Conservation (phyloP, 2,113 vertebrate genomes). For the Cochlearius cochlearius region DNA sequence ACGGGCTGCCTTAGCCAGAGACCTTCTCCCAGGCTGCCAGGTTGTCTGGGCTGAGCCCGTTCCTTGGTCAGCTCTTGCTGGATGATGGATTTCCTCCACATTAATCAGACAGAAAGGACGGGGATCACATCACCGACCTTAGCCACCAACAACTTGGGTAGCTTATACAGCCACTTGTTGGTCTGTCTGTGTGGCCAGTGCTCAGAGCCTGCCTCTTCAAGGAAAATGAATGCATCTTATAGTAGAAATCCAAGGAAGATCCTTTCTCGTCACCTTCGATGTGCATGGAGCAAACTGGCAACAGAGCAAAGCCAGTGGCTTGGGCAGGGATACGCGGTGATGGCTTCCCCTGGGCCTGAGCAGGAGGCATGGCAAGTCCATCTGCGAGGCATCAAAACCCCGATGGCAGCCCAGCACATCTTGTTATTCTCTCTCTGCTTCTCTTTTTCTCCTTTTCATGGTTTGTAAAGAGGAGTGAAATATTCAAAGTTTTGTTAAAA, state of each 20-base stretch:
- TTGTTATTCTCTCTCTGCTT: background rate
- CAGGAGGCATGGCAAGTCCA: background rate
- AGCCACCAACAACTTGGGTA: too few relatives aligned
- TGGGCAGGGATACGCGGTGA: background rate
- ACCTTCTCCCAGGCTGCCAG: background rate
- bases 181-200: background rate
- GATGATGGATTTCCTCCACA: background rate
- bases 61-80: background rate
- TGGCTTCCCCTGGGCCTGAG: background rate
- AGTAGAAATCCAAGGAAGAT: background rate
- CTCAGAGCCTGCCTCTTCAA: background rate
- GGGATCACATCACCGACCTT: fast-evolving
- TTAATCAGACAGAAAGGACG: background rate
- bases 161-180: background rate
- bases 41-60: background rate
- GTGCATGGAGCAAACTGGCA: background rate
- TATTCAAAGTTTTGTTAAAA: background rate
- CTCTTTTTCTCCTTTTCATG: background rate
- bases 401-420: constrained; percentile 12
- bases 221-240: background rate
- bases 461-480: background rate
- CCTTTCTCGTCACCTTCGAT: background rate
- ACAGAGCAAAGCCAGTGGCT: background rate
- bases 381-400: constrained; percentile 42
- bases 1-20: background rate